Evolutionary conservation across 2,888 invertebrate species (phyloP).

Genomic region (Clanis bilineata): DNA sequence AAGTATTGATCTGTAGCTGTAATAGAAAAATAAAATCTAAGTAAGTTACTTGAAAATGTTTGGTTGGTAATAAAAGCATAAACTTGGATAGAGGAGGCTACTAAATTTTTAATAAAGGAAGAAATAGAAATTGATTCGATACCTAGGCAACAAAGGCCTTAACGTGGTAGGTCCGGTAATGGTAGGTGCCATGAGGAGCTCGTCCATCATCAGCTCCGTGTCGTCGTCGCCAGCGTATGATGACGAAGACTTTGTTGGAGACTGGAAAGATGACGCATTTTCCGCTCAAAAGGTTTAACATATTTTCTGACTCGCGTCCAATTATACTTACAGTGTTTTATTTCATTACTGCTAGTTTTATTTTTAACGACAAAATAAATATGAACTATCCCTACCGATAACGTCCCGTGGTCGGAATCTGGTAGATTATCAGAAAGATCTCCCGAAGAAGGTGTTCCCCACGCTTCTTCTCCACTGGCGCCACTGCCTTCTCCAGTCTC

Average conservation of each 20-base stretch:
- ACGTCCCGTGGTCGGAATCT: slow-evolving; percentile 85
- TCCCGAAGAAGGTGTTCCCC: slow-evolving; percentile 94
- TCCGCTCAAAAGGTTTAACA: slow-evolving; percentile 46
- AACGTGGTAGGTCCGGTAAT: slow-evolving; percentile 87
- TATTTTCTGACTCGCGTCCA: not conserved
- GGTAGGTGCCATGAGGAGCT: slow-evolving; percentile 88
- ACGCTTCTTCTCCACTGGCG: slow-evolving; percentile 93
- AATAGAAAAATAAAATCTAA: too few species aligned
- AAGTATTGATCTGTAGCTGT: too few species aligned
- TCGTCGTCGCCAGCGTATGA: slow-evolving; percentile 88
- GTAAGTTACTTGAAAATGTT: too few species aligned
- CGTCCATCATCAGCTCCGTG: slow-evolving; percentile 91
- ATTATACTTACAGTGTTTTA: not conserved
- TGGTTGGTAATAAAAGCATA: not conserved
- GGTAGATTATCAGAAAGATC: slow-evolving; percentile 90
- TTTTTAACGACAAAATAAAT: not conserved
- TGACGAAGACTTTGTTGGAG: slow-evolving; percentile 85
- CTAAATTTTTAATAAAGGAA: not conserved
- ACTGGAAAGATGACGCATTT: slow-evolving; percentile 63
- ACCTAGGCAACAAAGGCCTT: slow-evolving; percentile 86
- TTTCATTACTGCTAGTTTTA: too few species aligned
- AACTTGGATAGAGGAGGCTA: not conserved
- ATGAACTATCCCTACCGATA: slow-evolving; percentile 76
- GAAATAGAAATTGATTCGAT: not conserved
- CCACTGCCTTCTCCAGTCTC: slow-evolving; percentile 89